Conservation (phyloP, 2,888 invertebrate species). For the Gastrophysa polygoni region DNA sequence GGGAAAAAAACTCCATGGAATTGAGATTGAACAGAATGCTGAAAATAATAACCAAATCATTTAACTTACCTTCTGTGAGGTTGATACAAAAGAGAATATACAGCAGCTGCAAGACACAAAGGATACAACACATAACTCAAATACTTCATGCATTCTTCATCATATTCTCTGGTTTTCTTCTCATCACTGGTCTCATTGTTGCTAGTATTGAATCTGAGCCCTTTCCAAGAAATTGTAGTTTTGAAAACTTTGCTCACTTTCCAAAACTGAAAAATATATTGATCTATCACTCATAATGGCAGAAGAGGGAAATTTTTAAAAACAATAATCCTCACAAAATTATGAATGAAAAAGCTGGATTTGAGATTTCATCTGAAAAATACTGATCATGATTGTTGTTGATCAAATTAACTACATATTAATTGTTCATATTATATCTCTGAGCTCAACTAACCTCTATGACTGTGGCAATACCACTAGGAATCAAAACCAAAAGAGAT, state of each 20-base stretch:
- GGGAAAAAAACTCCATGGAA: no score
- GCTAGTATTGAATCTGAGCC: constrained; percentile 55
- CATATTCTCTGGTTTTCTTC: constrained; percentile 81
- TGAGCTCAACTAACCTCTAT: constrained; percentile 76
- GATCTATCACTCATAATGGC: no score
- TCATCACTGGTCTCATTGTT: constrained; percentile 67
- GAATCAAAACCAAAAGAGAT: constrained; percentile 85
- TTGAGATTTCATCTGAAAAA: no score
- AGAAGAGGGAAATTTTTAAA: no score
- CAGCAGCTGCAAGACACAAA: constrained; percentile 82
- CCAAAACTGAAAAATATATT: constrained; percentile 74
- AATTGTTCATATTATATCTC: no score
- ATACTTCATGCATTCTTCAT: constrained; percentile 92
- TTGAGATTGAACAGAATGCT: no score
- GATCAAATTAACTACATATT: no score
- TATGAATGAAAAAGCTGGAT: constrained; percentile 10
- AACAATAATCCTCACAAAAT: background rate
- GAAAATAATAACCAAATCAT: background rate
- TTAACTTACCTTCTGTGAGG: constrained; percentile 84
- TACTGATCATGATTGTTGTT: no score
- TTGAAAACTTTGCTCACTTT: constrained; percentile 93
- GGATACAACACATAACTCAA: constrained; percentile 90
- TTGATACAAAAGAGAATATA: constrained; percentile 91
- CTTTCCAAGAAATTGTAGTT: constrained; percentile 57
- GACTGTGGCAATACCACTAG: constrained; percentile 82